Conservation (phyloP, 1,140 invertebrate species). For the Magallana gigas region DNA sequence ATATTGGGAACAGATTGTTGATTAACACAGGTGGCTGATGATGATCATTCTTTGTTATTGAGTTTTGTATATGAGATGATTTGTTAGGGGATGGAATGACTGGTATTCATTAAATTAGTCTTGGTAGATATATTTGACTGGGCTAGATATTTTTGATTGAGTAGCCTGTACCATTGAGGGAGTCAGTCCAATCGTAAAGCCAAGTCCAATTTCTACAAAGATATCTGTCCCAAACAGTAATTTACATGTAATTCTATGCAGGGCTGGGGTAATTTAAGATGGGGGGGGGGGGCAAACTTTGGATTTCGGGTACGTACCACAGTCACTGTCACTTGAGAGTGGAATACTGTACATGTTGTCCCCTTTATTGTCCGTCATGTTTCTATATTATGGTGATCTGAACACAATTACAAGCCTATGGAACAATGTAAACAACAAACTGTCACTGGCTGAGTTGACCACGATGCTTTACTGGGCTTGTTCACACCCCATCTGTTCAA, state of each 20-base stretch:
- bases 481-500: neutral
- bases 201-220: no score
- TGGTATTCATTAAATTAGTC: no score
- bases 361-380: slow-evolving; percentile 58
- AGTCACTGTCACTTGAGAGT: slow-evolving; percentile 73
- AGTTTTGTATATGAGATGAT: no score
- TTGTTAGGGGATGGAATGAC: no score
- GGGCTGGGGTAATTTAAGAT: neutral
- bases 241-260: neutral
- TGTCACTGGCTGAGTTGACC: neutral
- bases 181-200: no score
- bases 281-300: neutral
- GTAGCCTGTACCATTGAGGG: no score
- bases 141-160: no score
- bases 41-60: no score
- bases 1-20: no score
- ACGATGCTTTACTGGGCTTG: neutral
- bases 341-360: slow-evolving; percentile 68
- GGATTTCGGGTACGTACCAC: slow-evolving; percentile 57
- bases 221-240: neutral
- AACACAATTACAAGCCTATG: neutral
- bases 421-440: slow-evolving; percentile 11
- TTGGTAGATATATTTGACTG: no score
- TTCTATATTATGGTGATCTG: neutral
- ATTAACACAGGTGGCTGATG: no score